Percentiles rank a stretch among this genome's conserved stretches.
Conservation (phyloP, 2,113 vertebrate species). For the Platycercus adscitus region DNA sequence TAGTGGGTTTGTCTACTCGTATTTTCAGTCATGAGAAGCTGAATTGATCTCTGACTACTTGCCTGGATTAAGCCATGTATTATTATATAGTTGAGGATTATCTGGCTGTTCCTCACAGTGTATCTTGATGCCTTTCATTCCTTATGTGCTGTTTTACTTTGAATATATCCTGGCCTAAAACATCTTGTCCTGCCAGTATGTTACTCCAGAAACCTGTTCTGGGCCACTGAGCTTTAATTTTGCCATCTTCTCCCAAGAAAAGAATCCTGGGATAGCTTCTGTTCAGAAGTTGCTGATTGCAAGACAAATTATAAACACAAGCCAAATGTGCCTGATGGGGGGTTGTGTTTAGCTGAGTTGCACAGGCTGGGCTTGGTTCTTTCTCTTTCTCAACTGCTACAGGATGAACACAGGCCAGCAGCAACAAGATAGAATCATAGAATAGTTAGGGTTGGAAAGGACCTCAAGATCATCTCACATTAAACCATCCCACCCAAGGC, state of each 20-base stretch:
- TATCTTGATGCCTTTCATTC: background rate
- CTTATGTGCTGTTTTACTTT: background rate
- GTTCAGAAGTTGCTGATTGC: background rate
- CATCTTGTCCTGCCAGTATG: background rate
- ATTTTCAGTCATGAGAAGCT: background rate
- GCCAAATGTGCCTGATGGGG: rapidly evolving
- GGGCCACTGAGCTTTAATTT: background rate
- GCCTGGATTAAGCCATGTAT: background rate
- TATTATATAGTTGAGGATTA: background rate
- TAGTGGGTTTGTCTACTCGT: background rate
- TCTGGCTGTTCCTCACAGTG: background rate
- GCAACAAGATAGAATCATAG: background rate
- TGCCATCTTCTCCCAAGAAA: background rate
- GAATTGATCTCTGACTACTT: background rate
- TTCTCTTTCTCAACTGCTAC: background rate
- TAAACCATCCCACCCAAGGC: too few relatives aligned
- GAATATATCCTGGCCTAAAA: background rate
- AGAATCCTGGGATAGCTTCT: background rate
- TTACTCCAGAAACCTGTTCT: background rate
- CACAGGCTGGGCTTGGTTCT: background rate
- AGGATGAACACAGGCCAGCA: background rate
- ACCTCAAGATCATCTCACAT: too few relatives aligned
- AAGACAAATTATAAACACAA: background rate
- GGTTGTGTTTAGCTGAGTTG: background rate
- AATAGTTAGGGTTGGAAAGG: too few relatives aligned